Base-by-base conservation (phyloP, 2,888 invertebrate genomes). In the Sarcophaga variegata region DNA sequence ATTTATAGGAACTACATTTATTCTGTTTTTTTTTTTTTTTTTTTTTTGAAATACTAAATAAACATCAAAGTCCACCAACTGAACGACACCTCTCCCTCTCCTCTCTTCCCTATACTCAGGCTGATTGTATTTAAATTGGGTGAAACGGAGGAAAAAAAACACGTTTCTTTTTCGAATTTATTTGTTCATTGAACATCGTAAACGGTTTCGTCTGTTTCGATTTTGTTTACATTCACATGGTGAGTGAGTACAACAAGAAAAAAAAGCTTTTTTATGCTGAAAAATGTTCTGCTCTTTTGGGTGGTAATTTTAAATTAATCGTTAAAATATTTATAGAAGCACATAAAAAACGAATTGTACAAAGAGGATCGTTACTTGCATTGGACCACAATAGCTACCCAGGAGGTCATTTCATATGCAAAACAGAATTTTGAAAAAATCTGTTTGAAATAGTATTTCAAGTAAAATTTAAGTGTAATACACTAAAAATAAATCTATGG, bases 61-160 rank as follows among this genome's bases (percentile, higher is more conserved):
- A 47, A 87, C 81, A 84, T 72, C 81, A 84, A 84, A 87, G 84
- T 82, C 79, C 84, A 82, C 37, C 37, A 37, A 37, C 10, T 37
- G 60, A 76, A 49, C 63, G 76, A 59, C 63, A 27, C 54, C 54
- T 54, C 37, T 8, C 0, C 54, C 54, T 49, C 49, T 49, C 12
- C 14, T 20, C 49, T 54, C 14, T 17, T 54, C 54, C 10, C 54
- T 37, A 37, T 8, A 37, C 2, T 8, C 10, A 54, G 8, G 54
- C 54, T 54, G 54, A 54, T 54, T 54, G 54, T 54, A 54, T 54
- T 54, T 54, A 54, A 54, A 54, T 54, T 54, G 17, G 12, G 12
- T 54, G 17, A 54, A 54, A 54, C 54, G 17, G 10, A 54, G 17
- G 4, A 17, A 17, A 17, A 54, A 54, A 14, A 54, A 54, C n/a